Evolutionary conservation across 2,888 invertebrate species (phyloP).

Genomic region (Morpho helenor): DNA sequence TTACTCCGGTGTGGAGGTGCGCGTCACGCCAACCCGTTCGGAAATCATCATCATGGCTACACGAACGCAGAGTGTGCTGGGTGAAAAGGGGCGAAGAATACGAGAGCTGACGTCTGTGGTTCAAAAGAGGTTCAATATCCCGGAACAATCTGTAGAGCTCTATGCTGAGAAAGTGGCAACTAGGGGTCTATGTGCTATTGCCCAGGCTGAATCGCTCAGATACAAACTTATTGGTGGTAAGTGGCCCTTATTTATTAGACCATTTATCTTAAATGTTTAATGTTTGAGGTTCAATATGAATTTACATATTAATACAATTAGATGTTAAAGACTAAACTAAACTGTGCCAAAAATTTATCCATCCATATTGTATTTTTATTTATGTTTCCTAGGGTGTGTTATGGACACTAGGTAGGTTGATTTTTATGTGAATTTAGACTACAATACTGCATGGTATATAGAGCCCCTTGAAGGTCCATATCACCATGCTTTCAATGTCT

Average conservation of each 20-base stretch:
- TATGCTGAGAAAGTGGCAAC: conserved; percentile 99
- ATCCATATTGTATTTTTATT: too few relatives aligned
- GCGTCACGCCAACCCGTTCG: conserved; percentile 97
- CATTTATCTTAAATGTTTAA: too few relatives aligned
- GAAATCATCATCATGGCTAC: conserved; percentile 99
- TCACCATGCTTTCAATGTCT: too few relatives aligned
- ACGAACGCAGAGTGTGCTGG: conserved; percentile 98
- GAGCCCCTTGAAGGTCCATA: too few relatives aligned
- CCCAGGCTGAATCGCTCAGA: conserved; percentile 99
- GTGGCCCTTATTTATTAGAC: conserved; percentile 39
- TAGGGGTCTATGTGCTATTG: conserved; percentile 98
- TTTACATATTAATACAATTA: too few relatives aligned
- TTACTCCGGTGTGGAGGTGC: conserved; percentile 99
- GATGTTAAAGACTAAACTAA: too few relatives aligned
- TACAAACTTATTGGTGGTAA: conserved; percentile 97
- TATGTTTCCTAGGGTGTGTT: too few relatives aligned
- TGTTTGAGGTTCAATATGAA: too few relatives aligned
- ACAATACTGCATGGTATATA: too few relatives aligned
- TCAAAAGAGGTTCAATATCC: conserved; percentile 98
- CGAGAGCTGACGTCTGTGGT: conserved; percentile 99
- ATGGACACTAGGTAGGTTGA: too few relatives aligned
- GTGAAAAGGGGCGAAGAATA: conserved; percentile 98
- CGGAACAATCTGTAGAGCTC: conserved; percentile 96
- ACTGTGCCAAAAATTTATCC: too few relatives aligned
- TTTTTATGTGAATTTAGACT: too few relatives aligned